Base-by-base conservation (phyloP, 2,113 vertebrate genomes). In the Pseudorasbora parva region DNA sequence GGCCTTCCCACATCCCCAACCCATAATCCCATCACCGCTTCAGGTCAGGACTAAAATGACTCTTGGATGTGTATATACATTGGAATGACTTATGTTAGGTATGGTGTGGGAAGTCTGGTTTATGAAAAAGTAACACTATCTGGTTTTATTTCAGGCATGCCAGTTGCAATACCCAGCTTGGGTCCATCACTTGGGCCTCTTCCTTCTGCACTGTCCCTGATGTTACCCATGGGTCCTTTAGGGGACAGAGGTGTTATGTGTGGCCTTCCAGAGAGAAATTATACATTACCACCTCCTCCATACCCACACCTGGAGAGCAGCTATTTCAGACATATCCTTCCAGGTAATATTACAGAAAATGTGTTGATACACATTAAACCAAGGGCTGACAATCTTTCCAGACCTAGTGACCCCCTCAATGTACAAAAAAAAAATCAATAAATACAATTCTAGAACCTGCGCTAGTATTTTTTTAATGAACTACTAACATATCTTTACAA, bases 281-380 rank as follows among this genome's bases (percentile, higher is more conserved):
- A 99, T 87, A 94, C 97, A 68, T 91, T 99, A 89, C 98, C 98
- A 33, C 98, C 98, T 1, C 97, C 98, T 56, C 98, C 98, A 0
- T 99, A 99, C 92, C 96, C 98, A 21, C 97, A 99, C 90, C 93
- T 99, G 91, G 98, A 99, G 90, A 98, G 96, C 95, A 98, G 97
- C 93, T 99, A 99, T 88, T 99, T 99, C 92, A 93, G 98, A 88
- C 98, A 99, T 92, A 97, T 99, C 92, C 83, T 88, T n/a, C 85
- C 87, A 78, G 87, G 87, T 85, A 79, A 51, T 7, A 19, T 45
- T 45, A 47, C 15, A 10, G 7, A 9, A 56, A 2, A 75, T 5
- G 25, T 11, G 21, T 25, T 14, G 2, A 51, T 75, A 7, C 45
- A 75, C 19, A 30, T 51, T 66, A n/a, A 79, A 27, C 33, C 56